Conservation (phyloP, 2,113 vertebrate genomes). For the Sebastes fasciatus region DNA sequence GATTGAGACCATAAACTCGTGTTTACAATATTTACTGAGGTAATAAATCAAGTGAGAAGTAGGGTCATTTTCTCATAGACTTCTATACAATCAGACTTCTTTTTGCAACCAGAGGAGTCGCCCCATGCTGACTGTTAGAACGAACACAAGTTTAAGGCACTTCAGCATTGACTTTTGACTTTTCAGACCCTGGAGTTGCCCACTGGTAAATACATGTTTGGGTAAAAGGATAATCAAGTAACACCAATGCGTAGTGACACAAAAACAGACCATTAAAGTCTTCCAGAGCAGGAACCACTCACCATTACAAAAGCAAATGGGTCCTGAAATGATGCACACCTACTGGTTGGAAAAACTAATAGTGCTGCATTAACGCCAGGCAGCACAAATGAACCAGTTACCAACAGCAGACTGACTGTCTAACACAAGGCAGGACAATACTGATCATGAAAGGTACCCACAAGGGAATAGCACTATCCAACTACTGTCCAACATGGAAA, state of each 20-base stretch:
- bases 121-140: too few species aligned
- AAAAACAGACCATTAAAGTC: background rate
- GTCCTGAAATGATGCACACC: slow-evolving; percentile 43
- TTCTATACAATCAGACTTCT: too few species aligned
- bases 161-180: too few species aligned
- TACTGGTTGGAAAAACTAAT: slow-evolving; percentile 29
- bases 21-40: too few species aligned
- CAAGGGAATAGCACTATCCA: slow-evolving; percentile 30
- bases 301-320: slow-evolving; percentile 23
- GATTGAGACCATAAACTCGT: too few species aligned
- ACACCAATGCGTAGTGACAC: background rate
- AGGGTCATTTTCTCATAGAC: too few species aligned
- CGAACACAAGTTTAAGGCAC: too few species aligned
- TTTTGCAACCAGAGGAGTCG: too few species aligned
- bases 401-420: slow-evolving; percentile 28
- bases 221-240: slow-evolving; percentile 11
- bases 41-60: too few species aligned
- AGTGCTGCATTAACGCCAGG: slow-evolving; percentile 13
- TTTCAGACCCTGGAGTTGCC: too few species aligned
- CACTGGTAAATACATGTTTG: slow-evolving; percentile 1
- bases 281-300: slow-evolving; percentile 1
- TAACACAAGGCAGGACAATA: slow-evolving; percentile 27
- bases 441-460: slow-evolving; percentile 40
- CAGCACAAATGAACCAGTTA: slow-evolving; percentile 41
- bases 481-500: slow-evolving; percentile 30